Conservation (phyloP, 2,797 vertebrate species). For the Acrossocheilus fasciatus region DNA sequence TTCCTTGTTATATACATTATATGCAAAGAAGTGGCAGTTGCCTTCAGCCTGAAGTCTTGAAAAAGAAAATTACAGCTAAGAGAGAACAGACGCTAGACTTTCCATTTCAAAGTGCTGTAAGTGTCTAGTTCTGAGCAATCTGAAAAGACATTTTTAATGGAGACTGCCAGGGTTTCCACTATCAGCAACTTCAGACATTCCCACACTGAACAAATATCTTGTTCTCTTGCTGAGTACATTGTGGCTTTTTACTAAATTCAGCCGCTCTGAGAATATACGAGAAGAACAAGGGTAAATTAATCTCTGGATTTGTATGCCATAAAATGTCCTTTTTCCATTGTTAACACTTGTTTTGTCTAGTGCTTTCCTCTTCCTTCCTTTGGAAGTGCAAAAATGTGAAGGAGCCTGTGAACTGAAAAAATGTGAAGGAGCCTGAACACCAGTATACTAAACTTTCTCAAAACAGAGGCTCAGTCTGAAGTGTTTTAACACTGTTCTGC, state of each 20-base stretch:
- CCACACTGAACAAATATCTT: not conserved
- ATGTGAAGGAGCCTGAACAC: not conserved
- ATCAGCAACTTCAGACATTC: constrained; percentile 23
- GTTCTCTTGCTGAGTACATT: constrained; percentile 3
- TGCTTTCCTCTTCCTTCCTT: constrained; percentile 16
- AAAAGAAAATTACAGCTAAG: constrained; percentile 21
- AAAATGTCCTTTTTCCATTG: not conserved
- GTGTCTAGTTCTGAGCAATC: constrained; percentile 21
- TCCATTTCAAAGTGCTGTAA: not conserved
- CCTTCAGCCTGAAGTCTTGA: not conserved
- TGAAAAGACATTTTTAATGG: constrained; percentile 7
- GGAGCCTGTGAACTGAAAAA: not conserved
- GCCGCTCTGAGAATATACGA: not conserved
- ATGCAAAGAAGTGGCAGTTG: not conserved
- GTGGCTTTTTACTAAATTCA: constrained; percentile 20
- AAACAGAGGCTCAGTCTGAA: constrained; percentile 1
- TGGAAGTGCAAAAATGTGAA: not conserved
- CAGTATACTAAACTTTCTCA: not conserved
- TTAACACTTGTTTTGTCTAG: constrained; percentile 37
- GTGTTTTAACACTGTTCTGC: constrained; percentile 14
- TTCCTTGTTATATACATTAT: not conserved
- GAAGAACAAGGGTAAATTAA: not conserved
- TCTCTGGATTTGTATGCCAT: not conserved
- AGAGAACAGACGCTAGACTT: not conserved
- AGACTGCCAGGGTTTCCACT: constrained; percentile 1